Evolutionary conservation across 2,888 invertebrate genomes (phyloP).

Genomic region (Aporophyla lueneburgensis): DNA sequence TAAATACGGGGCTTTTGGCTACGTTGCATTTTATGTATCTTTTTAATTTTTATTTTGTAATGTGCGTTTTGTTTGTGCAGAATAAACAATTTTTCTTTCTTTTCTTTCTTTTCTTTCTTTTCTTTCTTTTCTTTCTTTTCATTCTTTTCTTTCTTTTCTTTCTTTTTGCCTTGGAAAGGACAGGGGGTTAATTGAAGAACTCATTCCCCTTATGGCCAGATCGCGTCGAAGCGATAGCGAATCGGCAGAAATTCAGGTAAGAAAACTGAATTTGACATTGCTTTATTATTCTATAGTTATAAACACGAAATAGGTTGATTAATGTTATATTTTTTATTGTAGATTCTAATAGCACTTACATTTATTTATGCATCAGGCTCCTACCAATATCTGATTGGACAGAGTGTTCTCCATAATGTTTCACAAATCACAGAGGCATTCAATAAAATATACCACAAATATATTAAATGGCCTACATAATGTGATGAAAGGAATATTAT

Average conservation of each 20-base stretch:
- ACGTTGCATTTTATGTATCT: too few species aligned
- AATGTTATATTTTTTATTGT: slow-evolving; percentile 10
- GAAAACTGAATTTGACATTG: background rate
- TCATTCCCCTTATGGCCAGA: slow-evolving; percentile 11
- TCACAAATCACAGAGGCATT: too few species aligned
- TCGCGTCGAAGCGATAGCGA: slow-evolving; percentile 15
- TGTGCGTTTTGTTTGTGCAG: too few species aligned
- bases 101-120: too few species aligned
- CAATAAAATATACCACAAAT: too few species aligned
- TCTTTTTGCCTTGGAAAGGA: slow-evolving; percentile 1
- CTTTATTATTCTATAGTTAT: slow-evolving; percentile 6
- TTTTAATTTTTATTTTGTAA: too few species aligned
- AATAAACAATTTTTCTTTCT: too few species aligned
- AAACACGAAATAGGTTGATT: slow-evolving; percentile 1
- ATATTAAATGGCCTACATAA: too few species aligned
- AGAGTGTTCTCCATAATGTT: background rate
- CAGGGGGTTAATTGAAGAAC: slow-evolving; percentile 4
- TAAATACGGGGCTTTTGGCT: too few species aligned
- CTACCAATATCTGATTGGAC: slow-evolving; percentile 12
- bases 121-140: too few species aligned
- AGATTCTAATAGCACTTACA: slow-evolving; percentile 18
- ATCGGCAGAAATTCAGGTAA: background rate
- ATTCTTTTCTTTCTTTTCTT: too few species aligned
- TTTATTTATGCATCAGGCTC: slow-evolving; percentile 19
- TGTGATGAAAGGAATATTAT: too few species aligned